phyloP scores from a whole-genome alignment of 2,888 invertebrate genomes.

The Digitonthophagus gazella region DNA sequence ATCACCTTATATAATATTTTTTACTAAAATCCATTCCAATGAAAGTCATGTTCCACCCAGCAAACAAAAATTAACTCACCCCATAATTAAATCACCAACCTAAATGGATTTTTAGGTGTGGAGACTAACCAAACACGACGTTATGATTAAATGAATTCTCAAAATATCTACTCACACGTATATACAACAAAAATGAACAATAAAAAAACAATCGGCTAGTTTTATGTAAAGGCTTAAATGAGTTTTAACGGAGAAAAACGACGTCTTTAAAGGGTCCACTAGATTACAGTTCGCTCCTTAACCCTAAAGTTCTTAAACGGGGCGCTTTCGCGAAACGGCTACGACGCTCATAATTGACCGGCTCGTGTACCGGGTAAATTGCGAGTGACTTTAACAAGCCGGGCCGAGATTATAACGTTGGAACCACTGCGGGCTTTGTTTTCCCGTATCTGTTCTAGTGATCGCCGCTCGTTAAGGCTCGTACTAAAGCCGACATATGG shows the following conservation, averaged over 20 bases:
- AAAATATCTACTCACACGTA: too few species aligned
- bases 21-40: too few species aligned
- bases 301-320: neutral
- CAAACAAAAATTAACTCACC: too few species aligned
- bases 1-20: too few species aligned
- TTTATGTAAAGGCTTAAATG: neutral
- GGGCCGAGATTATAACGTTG: neutral
- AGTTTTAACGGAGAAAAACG: neutral
- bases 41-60: too few species aligned
- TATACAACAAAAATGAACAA: too few species aligned
- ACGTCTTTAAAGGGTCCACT: neutral
- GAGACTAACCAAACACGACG: too few species aligned
- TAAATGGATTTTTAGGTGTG: too few species aligned
- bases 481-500: neutral
- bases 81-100: too few species aligned
- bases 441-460: neutral
- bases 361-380: neutral
- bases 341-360: neutral
- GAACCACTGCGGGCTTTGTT: neutral
- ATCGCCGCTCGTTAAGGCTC: neutral
- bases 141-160: too few species aligned
- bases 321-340: neutral
- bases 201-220: too few species aligned
- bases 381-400: neutral
- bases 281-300: neutral